Evolutionary conservation across 2,888 invertebrate species (phyloP), one percentile per base, ranked within the genome.

Genomic region (Polia nebulosa): DNA sequence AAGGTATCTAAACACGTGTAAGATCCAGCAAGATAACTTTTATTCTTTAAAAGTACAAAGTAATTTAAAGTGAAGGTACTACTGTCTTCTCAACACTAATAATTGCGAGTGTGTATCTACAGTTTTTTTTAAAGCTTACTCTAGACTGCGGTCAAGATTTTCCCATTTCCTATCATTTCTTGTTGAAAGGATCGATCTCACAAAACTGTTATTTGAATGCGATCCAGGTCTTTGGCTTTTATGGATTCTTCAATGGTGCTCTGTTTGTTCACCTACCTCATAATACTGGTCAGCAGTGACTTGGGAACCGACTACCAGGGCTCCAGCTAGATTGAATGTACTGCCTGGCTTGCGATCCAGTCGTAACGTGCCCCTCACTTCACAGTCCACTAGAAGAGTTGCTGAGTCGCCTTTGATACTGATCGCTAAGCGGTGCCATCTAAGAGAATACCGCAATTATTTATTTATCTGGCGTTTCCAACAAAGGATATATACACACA

Each of bases 341-440:
- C 97, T 96, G 0, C 96, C 95, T 0, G 96, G 90, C 49, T 96
- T 94, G 56, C 98, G 95, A 22, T 96, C 94, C 52, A 98, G 90
- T 4, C 96, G 94, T 76, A 96, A 94, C 0, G 98, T 97, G 56
- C 91, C 93, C 61, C 96, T 95, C 57, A 97, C 96, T 41, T 96
- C 94, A 85, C 98, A 98, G 91, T 98, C 98, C 62, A 97, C 94
- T 55, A 98, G 96, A 63, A 98, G 89, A 0, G 98, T 98, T 2
- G 97, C 97, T 0, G 98, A 97, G 88, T 98, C 97, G 0, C 98
- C 98, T 92, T 98, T 98, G 55, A 98, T 96, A 85, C 98, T 98
- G 74, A 99, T 93, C 3, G 97, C 98, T 76, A 98, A 87, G 49
- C 98, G 97, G 91, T 98, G 98, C 98, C 98, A 99, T 73, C 98